Evolutionary conservation across 2,113 vertebrate species (phyloP).

Genomic region (Ophiodon elongatus): DNA sequence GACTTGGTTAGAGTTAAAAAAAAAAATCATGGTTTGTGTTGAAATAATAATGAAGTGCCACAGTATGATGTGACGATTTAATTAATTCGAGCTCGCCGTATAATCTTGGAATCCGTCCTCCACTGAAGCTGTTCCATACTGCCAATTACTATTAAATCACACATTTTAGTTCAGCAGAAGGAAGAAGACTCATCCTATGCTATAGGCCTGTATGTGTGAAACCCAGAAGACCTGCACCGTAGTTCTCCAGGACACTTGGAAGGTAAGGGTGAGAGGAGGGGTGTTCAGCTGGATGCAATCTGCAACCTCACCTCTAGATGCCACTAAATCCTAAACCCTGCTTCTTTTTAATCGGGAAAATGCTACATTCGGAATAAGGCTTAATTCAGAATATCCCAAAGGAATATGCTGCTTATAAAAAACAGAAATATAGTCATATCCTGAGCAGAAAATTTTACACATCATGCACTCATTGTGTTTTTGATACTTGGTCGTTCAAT

Average conservation of each 20-base stretch:
- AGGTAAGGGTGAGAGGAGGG: neutral
- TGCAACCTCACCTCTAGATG: neutral
- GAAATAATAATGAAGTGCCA: neutral
- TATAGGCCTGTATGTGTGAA: neutral
- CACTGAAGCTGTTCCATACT: neutral
- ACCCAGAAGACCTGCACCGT: too few species aligned
- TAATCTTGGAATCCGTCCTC: neutral
- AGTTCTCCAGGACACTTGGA: neutral
- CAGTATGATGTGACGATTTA: neutral
- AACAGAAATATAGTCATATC: neutral
- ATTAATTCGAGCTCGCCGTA: neutral
- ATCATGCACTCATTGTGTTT: neutral
- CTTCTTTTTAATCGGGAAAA: neutral
- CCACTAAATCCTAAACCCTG: neutral
- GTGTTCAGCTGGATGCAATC: neutral
- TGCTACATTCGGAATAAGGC: neutral
- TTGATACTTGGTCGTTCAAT: neutral
- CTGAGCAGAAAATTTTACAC: neutral
- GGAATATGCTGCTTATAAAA: neutral
- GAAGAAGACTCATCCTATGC: neutral
- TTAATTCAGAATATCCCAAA: neutral
- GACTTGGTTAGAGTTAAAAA: too few species aligned
- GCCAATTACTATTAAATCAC: neutral
- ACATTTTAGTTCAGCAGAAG: neutral
- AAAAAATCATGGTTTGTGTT: too few species aligned